Percentiles rank a stretch among this genome's conserved stretches.
phyloP scores from a whole-genome alignment of 2,113 vertebrate genomes.

The Cryptomyrus ogoouensis region DNA sequence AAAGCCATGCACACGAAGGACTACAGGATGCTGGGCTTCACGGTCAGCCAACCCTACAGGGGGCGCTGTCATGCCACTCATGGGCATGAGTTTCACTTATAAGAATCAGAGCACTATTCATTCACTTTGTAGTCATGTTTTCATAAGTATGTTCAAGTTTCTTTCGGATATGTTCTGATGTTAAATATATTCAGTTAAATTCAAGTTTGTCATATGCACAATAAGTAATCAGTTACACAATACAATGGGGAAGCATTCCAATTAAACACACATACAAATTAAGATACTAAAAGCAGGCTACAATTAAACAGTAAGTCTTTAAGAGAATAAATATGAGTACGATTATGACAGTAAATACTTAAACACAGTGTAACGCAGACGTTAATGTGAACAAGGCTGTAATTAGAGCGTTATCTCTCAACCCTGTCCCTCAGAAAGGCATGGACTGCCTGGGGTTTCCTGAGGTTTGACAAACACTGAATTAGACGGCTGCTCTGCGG shows the following conservation, averaged over 20 bases:
- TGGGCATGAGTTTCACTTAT: not conserved
- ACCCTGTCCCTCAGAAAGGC: too few relatives aligned
- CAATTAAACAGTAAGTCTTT: not conserved
- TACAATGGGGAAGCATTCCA: not conserved
- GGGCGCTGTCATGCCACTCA: not conserved
- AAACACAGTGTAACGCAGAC: not conserved
- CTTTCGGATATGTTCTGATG: not conserved
- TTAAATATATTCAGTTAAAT: not conserved
- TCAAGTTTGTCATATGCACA: not conserved
- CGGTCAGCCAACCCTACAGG: slow-evolving; percentile 60
- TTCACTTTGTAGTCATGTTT: not conserved
- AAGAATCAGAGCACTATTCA: not conserved
- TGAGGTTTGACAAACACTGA: not conserved
- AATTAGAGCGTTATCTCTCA: not conserved
- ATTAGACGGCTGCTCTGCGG: not conserved
- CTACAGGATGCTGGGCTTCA: slow-evolving; percentile 97
- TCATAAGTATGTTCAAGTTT: not conserved
- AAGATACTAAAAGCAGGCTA: not conserved
- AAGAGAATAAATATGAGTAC: not conserved
- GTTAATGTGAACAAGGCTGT: not conserved
- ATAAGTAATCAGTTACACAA: not conserved
- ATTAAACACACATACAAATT: not conserved
- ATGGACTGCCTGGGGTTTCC: not conserved
- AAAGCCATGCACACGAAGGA: slow-evolving; percentile 96
- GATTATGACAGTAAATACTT: not conserved